phyloP scores from a whole-genome alignment of 1,140 invertebrate species.

The Agrilus planipennis region DNA sequence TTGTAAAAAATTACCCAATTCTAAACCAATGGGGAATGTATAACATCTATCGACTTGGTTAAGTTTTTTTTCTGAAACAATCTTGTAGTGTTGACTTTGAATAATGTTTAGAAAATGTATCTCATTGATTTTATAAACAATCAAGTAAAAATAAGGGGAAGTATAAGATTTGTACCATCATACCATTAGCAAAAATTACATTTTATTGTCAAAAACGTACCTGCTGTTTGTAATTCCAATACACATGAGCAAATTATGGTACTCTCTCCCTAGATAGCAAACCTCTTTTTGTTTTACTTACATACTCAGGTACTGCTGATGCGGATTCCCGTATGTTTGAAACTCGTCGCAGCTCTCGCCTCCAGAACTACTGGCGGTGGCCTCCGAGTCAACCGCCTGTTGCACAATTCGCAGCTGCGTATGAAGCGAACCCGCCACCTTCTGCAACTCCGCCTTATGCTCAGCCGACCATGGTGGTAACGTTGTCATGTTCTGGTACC shows the following conservation, averaged over 20 bases:
- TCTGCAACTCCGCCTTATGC: slow-evolving; percentile 44
- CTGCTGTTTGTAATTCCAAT: too few species aligned
- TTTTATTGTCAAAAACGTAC: too few species aligned
- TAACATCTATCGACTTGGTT: too few species aligned
- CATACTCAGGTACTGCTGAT: slow-evolving; percentile 63
- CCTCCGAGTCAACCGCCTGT: slow-evolving; percentile 75
- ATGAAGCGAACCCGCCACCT: slow-evolving; percentile 53
- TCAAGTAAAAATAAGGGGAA: not conserved
- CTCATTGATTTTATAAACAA: too few species aligned
- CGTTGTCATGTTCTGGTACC: slow-evolving; percentile 35
- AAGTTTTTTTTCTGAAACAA: too few species aligned
- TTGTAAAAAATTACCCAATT: too few species aligned
- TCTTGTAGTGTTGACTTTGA: too few species aligned
- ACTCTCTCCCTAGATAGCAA: too few species aligned
- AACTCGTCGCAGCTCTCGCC: slow-evolving; percentile 88
- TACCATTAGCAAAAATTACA: not conserved
- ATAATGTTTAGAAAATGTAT: too few species aligned
- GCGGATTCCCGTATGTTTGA: slow-evolving; percentile 62
- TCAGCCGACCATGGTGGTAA: slow-evolving; percentile 37
- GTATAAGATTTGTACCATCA: not conserved
- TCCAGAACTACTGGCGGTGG: slow-evolving; percentile 84
- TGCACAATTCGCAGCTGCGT: slow-evolving; percentile 60
- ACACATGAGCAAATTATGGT: too few species aligned
- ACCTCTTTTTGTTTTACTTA: too few species aligned
- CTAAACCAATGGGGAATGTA: too few species aligned